phyloP scores from a whole-genome alignment of 2,113 vertebrate species.

The Ammodytes marinus region DNA sequence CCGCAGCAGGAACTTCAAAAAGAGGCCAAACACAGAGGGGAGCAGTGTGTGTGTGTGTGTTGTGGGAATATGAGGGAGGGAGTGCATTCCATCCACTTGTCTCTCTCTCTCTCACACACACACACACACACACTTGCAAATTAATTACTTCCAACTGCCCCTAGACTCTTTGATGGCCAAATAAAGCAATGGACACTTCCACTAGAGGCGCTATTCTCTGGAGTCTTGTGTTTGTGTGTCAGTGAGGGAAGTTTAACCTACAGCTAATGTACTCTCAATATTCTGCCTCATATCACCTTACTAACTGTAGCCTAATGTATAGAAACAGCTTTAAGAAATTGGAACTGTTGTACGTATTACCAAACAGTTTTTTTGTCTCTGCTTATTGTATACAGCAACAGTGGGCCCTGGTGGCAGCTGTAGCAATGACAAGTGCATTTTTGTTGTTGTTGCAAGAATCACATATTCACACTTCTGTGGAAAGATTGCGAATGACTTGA shows the following conservation, averaged over 20 bases:
- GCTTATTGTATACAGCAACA: neutral
- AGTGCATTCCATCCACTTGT: slow-evolving; percentile 39
- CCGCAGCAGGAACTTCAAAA: slow-evolving; percentile 53
- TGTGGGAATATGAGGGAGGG: slow-evolving; percentile 14
- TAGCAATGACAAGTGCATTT: neutral
- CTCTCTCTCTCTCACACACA: neutral
- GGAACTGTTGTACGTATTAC: neutral
- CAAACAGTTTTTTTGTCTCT: neutral
- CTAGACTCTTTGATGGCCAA: slow-evolving; percentile 36
- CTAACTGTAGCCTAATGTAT: too few species aligned
- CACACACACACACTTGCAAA: slow-evolving; percentile 14
- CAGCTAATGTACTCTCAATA: neutral
- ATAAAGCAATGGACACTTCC: slow-evolving; percentile 23
- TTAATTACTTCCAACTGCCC: slow-evolving; percentile 56
- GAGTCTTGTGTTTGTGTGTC: slow-evolving; percentile 6
- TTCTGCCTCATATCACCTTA: neutral
- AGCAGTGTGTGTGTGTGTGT: slow-evolving; percentile 17
- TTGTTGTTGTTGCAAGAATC: neutral
- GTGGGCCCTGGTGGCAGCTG: slow-evolving; percentile 9
- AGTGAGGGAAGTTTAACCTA: neutral
- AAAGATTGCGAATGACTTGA: neutral
- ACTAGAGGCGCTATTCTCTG: slow-evolving; percentile 1
- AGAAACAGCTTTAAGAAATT: neutral
- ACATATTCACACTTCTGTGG: neutral
- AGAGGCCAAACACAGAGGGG: slow-evolving; percentile 39